Evolutionary conservation across 1,140 invertebrate genomes (phyloP), one percentile per base, ranked within the genome.

Genomic region (Drosophila oshimai): DNA sequence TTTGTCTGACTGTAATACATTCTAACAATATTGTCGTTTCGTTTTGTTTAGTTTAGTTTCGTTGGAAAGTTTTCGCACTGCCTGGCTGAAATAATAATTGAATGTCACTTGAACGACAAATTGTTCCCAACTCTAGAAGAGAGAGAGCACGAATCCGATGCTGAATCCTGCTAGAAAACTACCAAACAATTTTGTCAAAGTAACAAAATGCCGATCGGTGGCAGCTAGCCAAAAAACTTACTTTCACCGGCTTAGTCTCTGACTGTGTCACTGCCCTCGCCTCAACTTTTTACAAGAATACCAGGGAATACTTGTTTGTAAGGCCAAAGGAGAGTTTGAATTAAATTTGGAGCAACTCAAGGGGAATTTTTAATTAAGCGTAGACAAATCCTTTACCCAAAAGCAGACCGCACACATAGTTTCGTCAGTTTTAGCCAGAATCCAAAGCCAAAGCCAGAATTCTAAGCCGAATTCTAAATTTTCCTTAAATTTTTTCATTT

Each of bases 31-130:
- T 86, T 86, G 80, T 86, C 80, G 67, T 72, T n/a, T n/a, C n/a
- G n/a, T 42, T 47, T n/a, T n/a, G n/a, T n/a, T n/a, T n/a, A n/a
- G n/a, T n/a, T n/a, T n/a, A n/a, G n/a, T n/a, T n/a, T n/a, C n/a
- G n/a, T n/a, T n/a, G n/a, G 70, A 84, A 86, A 86, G 54, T 87
- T 86, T 83, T 58, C 61, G 67, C 61, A 42, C 55, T 68, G 75
- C 55, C 67, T 55, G 72, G 67, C 81, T 87, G 81, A 87, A 87
- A 87, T 87, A 87, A 87, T 87, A 87, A 87, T 87, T 87, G 81
- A 87, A 87, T 87, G 81, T 81, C 81, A 87, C 81, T 87, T 87
- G 81, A 87, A 87, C 81, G 81, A 87, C 81, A 88, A 70, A 60
- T 84, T 84, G 69, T n/a, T n/a, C n/a, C n/a, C n/a, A 22, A 42